These are phyloP conservation scores for Theodoxus fluviatilis DNA, from an alignment of 2,888 invertebrate species.

Conservation along the genomic window DNA sequence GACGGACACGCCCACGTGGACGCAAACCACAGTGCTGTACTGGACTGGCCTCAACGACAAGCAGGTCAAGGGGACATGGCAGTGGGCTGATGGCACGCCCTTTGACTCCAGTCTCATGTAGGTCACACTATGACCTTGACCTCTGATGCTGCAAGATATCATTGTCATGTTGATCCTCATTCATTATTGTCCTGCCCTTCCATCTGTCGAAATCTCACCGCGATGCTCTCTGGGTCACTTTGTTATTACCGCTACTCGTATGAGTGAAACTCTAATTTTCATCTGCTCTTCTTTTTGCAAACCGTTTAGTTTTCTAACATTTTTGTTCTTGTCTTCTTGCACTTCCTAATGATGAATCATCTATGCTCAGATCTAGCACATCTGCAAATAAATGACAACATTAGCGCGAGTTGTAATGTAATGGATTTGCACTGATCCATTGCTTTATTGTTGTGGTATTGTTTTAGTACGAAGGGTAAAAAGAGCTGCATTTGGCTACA, in stretches of 20 bases:
- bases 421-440: no score
- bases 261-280: no score
- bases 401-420: no score
- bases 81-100: constrained; percentile 34
- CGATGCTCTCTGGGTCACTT: not conserved
- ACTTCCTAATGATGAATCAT: no score
- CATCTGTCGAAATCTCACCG: not conserved
- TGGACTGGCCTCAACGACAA: constrained; percentile 39
- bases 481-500: no score
- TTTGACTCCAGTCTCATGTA: constrained; percentile 22
- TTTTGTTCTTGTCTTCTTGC: no score
- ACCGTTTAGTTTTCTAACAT: no score
- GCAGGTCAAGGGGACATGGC: constrained; percentile 28
- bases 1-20: constrained; percentile 28
- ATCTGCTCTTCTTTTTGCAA: no score
- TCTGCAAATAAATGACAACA: no score
- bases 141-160: not conserved
- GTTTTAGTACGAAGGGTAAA: no score
- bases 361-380: no score
- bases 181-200: not conserved
- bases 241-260: not conserved
- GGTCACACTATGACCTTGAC: not conserved
- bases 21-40: constrained; percentile 28
- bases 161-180: not conserved
- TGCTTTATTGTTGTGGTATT: no score